Base-by-base conservation (phyloP, 1,140 invertebrate species). In the Orchesella cincta region DNA sequence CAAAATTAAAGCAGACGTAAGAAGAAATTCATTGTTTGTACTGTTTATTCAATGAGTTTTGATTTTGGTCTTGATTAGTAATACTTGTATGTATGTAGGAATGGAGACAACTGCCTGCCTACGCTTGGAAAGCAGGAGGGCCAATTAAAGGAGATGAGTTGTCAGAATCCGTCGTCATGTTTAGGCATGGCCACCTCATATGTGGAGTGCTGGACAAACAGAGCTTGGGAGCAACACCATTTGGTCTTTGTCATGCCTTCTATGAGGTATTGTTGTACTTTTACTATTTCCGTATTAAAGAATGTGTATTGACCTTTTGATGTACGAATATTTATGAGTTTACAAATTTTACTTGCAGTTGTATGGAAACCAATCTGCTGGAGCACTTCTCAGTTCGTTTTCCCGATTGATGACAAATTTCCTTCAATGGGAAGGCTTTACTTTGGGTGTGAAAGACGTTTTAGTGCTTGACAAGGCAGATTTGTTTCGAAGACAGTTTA, bases 181-280 rank as follows among this genome's bases (percentile, higher is more conserved):
- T 99, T 80, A 86, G 92, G 71, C 88, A 92, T 73, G 97, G 97
- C 8, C 92, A 99, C 86, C 86, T 99, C 12, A 83, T 99, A 0
- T 91, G 88, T 82, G 98, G 98, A 2, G 91, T 99, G n/a, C 87
- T 99, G 46, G 98, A 99, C 86, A 99, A 99, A 86, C 93, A 91
- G 35, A 97, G 98, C 84, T 97, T 95, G 86, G 98, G 98, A 26
- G 92, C 97, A 0, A 97, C 97, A 0, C 91, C 93, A 1, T 98
- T 93, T 86, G 94, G 97, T 82, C 88, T 99, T 16, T 90, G 98
- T 23, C 97, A 99, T 84, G 93, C 93, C 80, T 91, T 96, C 85
- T 97, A 93, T 86, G 96, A 98, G 87, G 89, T 90, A 83, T 34
- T 14, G 28, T 57, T 77, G 31, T 70, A 1, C 34, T 12, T 79